These are phyloP conservation scores for Brachionus angularis DNA, from an alignment of 1,140 invertebrate species.

Conservation along the genomic window DNA sequence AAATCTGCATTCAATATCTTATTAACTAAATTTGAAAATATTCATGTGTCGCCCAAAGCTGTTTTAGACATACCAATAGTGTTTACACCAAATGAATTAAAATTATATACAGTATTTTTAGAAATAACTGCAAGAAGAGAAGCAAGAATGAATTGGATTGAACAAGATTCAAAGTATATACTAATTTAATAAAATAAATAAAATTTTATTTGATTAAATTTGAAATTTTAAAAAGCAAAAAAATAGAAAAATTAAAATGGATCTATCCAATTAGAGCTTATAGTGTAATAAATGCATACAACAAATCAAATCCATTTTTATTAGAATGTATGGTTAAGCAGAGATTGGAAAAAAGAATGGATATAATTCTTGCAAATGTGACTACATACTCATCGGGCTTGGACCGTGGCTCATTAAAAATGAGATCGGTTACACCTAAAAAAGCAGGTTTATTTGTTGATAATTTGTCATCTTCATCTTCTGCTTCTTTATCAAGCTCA, in stretches of 20 bases:
- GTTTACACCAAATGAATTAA: slow-evolving; percentile 55
- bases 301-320: slow-evolving; percentile 14
- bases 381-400: not conserved
- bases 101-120: slow-evolving; percentile 52
- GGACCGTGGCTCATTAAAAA: slow-evolving; percentile 27
- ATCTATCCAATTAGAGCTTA: slow-evolving; percentile 42
- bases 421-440: slow-evolving; percentile 13
- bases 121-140: slow-evolving; percentile 50
- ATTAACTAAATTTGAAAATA: slow-evolving; percentile 49
- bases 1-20: slow-evolving; percentile 53
- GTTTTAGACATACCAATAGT: slow-evolving; percentile 56
- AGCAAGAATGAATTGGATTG: slow-evolving; percentile 47
- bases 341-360: slow-evolving; percentile 24
- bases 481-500: not conserved
- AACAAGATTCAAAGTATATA: slow-evolving; percentile 15
- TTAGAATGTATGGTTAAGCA: slow-evolving; percentile 22
- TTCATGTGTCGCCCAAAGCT: slow-evolving; percentile 54
- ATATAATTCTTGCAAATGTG: slow-evolving; percentile 22
- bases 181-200: not conserved
- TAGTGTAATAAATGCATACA: slow-evolving; percentile 20
- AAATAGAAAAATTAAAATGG: slow-evolving; percentile 37
- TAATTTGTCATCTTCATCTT: not conserved
- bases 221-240: not conserved
- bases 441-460: too few species aligned
- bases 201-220: not conserved